Conservation (phyloP, 2,888 invertebrate species). For the Baronia brevicornis region DNA sequence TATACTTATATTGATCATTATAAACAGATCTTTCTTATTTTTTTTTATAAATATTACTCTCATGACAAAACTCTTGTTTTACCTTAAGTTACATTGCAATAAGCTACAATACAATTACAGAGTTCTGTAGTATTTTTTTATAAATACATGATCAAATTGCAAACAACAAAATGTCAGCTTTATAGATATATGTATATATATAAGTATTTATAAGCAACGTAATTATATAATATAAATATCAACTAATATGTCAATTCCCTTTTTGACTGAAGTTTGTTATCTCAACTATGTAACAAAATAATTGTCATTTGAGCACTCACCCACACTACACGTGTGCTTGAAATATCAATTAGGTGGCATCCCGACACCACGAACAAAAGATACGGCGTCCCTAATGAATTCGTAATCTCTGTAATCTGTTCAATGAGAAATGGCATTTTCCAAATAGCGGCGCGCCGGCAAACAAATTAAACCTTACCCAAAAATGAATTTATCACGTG, state of each 20-base stretch:
- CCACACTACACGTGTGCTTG: slow-evolving; percentile 50
- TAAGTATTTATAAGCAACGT: too few species aligned
- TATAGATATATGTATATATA: background rate
- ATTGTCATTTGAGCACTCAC: slow-evolving; percentile 29
- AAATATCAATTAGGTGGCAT: slow-evolving; percentile 65
- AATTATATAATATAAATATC: too few species aligned
- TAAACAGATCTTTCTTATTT: too few species aligned
- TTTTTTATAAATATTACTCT: too few species aligned
- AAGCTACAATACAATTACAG: too few species aligned
- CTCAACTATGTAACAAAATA: slow-evolving; percentile 3
- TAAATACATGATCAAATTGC: background rate
- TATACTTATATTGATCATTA: too few species aligned
- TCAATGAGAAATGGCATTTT: slow-evolving; percentile 72
- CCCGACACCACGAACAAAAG: slow-evolving; percentile 48
- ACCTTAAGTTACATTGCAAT: too few species aligned
- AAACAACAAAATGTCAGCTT: background rate
- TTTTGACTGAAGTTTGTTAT: background rate
- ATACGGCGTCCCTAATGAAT: slow-evolving; percentile 70
- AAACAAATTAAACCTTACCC: slow-evolving; percentile 71
- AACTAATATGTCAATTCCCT: background rate
- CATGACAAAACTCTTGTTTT: too few species aligned
- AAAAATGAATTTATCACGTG: slow-evolving; percentile 74
- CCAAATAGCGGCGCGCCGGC: slow-evolving; percentile 50
- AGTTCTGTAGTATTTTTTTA: background rate
- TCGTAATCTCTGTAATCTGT: slow-evolving; percentile 73